phyloP scores from a whole-genome alignment of 92 coral and sea anemone genomes.

The Porites divaricata region DNA sequence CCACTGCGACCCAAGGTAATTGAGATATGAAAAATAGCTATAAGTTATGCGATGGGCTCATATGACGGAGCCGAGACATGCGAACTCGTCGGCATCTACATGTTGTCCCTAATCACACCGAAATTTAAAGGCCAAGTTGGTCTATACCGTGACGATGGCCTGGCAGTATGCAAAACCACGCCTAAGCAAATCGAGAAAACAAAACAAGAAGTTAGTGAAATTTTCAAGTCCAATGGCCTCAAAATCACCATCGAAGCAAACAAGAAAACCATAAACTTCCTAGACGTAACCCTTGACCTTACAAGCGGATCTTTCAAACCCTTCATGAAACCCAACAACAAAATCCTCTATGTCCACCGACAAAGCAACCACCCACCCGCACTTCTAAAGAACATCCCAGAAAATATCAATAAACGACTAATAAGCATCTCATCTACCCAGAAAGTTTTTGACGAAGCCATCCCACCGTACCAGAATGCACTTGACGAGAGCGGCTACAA shows the following conservation, averaged over 20 bases:
- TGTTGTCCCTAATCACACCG: too few species aligned
- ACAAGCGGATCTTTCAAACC: too few species aligned
- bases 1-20: too few species aligned
- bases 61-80: too few species aligned
- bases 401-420: background rate
- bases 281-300: slow-evolving; percentile 1
- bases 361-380: too few species aligned
- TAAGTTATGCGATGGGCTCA: too few species aligned
- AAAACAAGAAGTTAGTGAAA: background rate
- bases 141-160: background rate
- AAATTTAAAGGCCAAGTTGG: too few species aligned
- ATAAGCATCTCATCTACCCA: background rate
- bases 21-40: too few species aligned
- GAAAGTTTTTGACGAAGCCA: slow-evolving; percentile 21
- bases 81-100: too few species aligned
- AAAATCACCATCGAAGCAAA: too few species aligned
- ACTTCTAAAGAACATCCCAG: slow-evolving; percentile 27
- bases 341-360: too few species aligned
- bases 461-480: slow-evolving; percentile 29
- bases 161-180: background rate
- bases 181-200: background rate
- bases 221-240: background rate
- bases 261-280: background rate
- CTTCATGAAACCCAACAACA: too few species aligned
- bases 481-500: background rate